Evolutionary conservation across 2,888 invertebrate genomes (phyloP).

Genomic region (Polymixis lichenea): DNA sequence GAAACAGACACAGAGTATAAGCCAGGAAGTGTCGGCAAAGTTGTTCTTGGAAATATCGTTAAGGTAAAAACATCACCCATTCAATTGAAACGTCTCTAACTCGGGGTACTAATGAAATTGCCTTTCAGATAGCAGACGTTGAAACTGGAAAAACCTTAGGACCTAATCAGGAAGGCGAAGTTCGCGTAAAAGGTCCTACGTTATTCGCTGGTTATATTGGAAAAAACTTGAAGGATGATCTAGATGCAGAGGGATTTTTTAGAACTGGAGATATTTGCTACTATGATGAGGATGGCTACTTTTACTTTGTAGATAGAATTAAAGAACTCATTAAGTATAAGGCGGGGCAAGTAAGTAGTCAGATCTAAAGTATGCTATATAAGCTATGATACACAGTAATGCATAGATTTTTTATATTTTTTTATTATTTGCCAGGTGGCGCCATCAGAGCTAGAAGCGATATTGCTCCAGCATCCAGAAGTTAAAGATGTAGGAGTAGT

Average conservation of each 20-base stretch:
- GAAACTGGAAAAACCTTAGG: conserved; percentile 77
- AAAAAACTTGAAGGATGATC: conserved; percentile 71
- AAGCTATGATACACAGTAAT: too few species aligned
- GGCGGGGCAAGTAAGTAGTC: conserved; percentile 76
- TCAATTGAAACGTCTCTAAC: conserved; percentile 29
- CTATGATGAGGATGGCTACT: conserved; percentile 81
- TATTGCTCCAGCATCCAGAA: conserved; percentile 77
- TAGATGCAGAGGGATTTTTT: conserved; percentile 81
- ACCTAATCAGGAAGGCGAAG: conserved; percentile 79
- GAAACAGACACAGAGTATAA: conserved; percentile 69
- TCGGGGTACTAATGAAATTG: conserved; percentile 34
- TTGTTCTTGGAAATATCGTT: conserved; percentile 60
- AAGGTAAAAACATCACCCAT: conserved; percentile 56
- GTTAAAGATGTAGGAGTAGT: conserved; percentile 81
- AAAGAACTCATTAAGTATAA: conserved; percentile 86
- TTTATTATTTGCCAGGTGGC: conserved; percentile 73
- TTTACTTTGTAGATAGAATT: conserved; percentile 81
- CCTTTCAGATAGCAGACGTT: conserved; percentile 78
- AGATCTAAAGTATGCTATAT: too few species aligned
- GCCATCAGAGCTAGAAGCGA: conserved; percentile 82
- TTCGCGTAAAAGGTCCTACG: conserved; percentile 78
- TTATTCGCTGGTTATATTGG: conserved; percentile 81
- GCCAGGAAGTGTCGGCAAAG: conserved; percentile 79
- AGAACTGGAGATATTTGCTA: conserved; percentile 83
- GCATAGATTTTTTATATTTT: background rate